These are phyloP conservation scores for Diadophis punctatus DNA, from an alignment of 2,113 vertebrate species.

Conservation along the genomic window DNA sequence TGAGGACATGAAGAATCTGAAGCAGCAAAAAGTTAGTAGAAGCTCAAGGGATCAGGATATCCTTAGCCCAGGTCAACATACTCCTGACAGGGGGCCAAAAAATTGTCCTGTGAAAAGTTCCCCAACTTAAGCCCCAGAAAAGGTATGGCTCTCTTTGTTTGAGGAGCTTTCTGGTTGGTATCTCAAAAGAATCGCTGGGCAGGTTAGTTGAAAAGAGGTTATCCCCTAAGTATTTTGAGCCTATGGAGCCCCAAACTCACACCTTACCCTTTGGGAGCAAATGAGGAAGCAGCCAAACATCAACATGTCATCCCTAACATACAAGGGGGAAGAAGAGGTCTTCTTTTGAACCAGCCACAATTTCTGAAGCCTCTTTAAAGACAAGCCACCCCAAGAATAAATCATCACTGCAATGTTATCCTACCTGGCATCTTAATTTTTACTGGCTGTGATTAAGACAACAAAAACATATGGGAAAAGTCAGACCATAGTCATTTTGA, in stretches of 20 bases:
- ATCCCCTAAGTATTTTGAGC: not conserved
- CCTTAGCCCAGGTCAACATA: not conserved
- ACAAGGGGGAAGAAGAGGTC: not conserved
- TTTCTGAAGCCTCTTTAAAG: not conserved
- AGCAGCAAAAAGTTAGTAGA: not conserved
- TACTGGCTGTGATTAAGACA: not conserved
- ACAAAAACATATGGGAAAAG: not conserved
- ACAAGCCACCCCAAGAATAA: not conserved
- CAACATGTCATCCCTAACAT: not conserved
- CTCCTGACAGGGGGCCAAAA: not conserved
- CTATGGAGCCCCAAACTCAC: not conserved
- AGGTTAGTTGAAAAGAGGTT: not conserved
- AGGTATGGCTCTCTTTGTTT: not conserved
- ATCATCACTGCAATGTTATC: not conserved
- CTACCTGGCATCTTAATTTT: not conserved
- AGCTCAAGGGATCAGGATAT: not conserved
- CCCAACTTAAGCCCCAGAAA: not conserved
- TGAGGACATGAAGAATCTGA: not conserved
- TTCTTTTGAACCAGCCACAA: not conserved
- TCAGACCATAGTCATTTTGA: no score
- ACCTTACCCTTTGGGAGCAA: not conserved
- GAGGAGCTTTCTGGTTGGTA: not conserved
- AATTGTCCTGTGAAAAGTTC: no score
- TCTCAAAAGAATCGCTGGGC: not conserved
- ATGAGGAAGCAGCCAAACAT: not conserved